These are phyloP conservation scores for Acleris sparsana DNA, from an alignment of 2,888 invertebrate genomes.

Conservation along the genomic window DNA sequence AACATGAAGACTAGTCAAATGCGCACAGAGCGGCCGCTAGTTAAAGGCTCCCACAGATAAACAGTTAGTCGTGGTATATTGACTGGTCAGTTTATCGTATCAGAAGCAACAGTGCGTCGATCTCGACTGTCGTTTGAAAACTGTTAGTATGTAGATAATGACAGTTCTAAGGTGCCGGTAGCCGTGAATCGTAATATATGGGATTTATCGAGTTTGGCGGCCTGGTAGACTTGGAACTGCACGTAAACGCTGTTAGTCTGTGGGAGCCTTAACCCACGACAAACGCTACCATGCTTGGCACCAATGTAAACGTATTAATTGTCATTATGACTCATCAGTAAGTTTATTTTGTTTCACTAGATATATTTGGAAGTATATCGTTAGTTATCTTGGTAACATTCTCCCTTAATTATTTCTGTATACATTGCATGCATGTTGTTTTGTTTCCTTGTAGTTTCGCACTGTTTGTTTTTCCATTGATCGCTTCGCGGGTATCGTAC, in stretches of 20 bases:
- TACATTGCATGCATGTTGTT: constrained; percentile 15
- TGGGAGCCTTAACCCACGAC: neutral
- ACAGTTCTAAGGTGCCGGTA: no score
- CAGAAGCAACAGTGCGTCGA: no score
- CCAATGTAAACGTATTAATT: neutral
- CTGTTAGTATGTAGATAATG: no score
- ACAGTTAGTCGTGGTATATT: no score
- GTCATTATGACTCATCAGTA: neutral
- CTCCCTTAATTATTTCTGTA: constrained; percentile 27
- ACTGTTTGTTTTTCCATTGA: constrained; percentile 50
- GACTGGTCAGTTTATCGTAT: no score
- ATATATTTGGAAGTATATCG: constrained; percentile 34
- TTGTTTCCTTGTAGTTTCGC: constrained; percentile 22
- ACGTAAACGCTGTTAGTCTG: neutral
- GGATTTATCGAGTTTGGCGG: no score
- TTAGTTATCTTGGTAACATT: constrained; percentile 33
- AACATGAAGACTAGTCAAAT: neutral
- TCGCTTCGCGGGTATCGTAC: constrained; percentile 51
- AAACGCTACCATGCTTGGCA: neutral
- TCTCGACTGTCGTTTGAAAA: no score
- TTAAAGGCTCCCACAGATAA: no score
- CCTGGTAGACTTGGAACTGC: no score
- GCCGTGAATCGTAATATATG: no score
- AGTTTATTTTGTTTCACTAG: constrained; percentile 37
- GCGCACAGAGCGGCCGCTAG: neutral